Conservation (phyloP, 2,888 invertebrate genomes). For the Dendrolimus pini region DNA sequence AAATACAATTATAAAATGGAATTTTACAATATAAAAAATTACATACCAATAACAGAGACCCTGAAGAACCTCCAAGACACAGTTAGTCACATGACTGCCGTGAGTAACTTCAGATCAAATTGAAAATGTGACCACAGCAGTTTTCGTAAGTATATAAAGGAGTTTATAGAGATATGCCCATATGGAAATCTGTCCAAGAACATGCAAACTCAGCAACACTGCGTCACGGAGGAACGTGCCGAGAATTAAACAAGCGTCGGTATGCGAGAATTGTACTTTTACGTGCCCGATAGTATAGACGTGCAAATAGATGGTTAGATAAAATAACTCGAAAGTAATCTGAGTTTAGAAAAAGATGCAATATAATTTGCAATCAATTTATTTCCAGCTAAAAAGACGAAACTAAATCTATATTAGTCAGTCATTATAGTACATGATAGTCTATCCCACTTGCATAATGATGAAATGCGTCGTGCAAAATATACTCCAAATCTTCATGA, state of each 20-base stretch:
- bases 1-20: no score
- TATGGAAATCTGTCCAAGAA: not conserved
- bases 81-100: no score
- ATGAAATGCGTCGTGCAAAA: no score
- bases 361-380: no score
- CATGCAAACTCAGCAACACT: not conserved
- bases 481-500: no score
- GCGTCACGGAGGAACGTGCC: conserved; percentile 1
- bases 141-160: not conserved
- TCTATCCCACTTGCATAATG: no score
- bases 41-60: no score
- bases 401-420: no score
- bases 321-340: not conserved
- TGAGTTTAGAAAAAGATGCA: not conserved
- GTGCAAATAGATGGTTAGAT: not conserved
- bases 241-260: not conserved
- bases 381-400: no score
- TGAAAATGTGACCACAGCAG: not conserved
- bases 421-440: no score
- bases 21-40: no score
- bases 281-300: not conserved
- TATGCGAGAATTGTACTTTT: not conserved
- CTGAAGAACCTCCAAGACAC: no score
- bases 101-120: not conserved
- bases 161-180: not conserved